Evolutionary conservation across 64 coral and sea anemone species (phyloP).

Genomic region (Pachyseris speciosa): DNA sequence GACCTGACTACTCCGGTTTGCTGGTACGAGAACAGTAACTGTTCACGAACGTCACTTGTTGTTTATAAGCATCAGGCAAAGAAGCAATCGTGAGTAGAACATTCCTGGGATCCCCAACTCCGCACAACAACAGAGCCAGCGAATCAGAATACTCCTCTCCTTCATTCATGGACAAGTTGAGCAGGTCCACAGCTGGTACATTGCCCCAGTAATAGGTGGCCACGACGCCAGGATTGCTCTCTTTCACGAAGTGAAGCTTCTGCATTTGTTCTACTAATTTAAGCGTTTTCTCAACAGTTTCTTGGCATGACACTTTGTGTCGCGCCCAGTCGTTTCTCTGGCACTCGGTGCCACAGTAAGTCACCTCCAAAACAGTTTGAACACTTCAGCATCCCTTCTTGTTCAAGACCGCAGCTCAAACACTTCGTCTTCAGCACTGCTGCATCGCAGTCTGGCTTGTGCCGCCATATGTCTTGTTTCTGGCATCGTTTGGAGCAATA

Average conservation of each 20-base stretch:
- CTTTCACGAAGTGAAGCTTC: neutral
- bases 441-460: slow-evolving; percentile 35
- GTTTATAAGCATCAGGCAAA: slow-evolving; percentile 50
- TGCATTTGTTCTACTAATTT: neutral
- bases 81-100: slow-evolving; percentile 46
- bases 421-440: slow-evolving; percentile 23
- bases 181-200: slow-evolving; percentile 47
- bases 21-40: slow-evolving; percentile 39
- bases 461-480: slow-evolving; percentile 52
- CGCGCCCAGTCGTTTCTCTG: slow-evolving; percentile 1
- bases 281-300: neutral
- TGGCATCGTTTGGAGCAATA: slow-evolving; percentile 45
- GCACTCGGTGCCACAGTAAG: slow-evolving; percentile 30
- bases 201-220: slow-evolving; percentile 55
- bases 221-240: neutral
- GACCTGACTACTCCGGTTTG: slow-evolving; percentile 19
- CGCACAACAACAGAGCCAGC: slow-evolving; percentile 50
- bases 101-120: slow-evolving; percentile 64
- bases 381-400: slow-evolving; percentile 14
- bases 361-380: slow-evolving; percentile 4
- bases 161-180: slow-evolving; percentile 60
- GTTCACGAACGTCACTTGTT: slow-evolving; percentile 57
- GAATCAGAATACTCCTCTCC: slow-evolving; percentile 6
- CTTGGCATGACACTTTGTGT: neutral
- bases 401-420: neutral